phyloP scores from a whole-genome alignment of 2,113 vertebrate species.

The Dicentrarchus labrax region DNA sequence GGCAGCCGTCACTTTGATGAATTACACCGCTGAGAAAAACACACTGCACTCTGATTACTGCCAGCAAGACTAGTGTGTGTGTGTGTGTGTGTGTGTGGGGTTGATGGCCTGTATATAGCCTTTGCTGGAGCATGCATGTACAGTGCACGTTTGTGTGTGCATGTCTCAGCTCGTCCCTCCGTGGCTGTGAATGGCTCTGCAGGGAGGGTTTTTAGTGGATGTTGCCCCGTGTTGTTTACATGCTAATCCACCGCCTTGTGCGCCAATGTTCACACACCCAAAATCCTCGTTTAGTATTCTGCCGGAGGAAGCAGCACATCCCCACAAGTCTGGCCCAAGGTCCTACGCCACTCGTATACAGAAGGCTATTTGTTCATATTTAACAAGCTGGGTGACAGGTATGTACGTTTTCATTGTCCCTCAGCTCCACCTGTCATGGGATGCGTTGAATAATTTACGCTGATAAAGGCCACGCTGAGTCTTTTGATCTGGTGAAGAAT shows the following conservation, averaged over 20 bases:
- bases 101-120: conserved; percentile 16
- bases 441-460: conserved; percentile 54
- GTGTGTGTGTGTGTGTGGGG: conserved; percentile 35
- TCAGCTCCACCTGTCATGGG: conserved; percentile 41
- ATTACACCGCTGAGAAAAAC: conserved; percentile 76
- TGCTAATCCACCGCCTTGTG: conserved; percentile 51
- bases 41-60: conserved; percentile 78
- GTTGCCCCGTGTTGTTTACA: conserved; percentile 43
- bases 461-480: conserved; percentile 8
- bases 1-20: conserved; percentile 81
- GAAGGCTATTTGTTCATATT: conserved; percentile 68
- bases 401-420: conserved; percentile 31
- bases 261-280: conserved; percentile 16
- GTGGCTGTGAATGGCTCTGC: conserved; percentile 28
- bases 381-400: conserved; percentile 65
- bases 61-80: conserved; percentile 43
- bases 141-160: neutral
- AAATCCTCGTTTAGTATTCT: conserved; percentile 60
- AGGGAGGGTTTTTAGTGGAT: conserved; percentile 34
- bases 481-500: conserved; percentile 29
- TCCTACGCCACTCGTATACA: conserved; percentile 52
- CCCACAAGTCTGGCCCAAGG: conserved; percentile 61
- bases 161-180: neutral
- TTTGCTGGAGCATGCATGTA: conserved; percentile 4
- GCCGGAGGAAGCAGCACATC: conserved; percentile 30